These are phyloP conservation scores for Drosophila hydei DNA, from an alignment of 1,140 invertebrate species.

Conservation along the genomic window DNA sequence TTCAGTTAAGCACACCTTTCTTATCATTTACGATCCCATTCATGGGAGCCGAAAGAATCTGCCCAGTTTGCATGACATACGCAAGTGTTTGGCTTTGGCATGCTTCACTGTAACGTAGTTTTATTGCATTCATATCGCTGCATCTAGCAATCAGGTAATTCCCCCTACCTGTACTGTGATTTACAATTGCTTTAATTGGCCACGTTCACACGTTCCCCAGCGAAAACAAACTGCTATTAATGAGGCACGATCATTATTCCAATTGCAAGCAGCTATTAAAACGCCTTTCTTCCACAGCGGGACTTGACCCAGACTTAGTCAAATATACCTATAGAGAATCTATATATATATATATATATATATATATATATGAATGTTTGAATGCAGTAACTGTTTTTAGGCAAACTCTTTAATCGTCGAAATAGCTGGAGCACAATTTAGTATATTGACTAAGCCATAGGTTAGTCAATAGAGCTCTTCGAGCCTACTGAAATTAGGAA, in stretches of 20 bases:
- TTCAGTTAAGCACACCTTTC: neutral
- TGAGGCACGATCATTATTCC: neutral
- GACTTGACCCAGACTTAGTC: neutral
- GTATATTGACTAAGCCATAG: too few species aligned
- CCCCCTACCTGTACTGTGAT: neutral
- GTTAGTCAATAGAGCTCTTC: too few species aligned
- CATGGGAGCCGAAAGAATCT: neutral
- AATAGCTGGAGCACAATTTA: too few species aligned
- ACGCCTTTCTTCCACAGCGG: too few species aligned
- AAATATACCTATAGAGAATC: neutral
- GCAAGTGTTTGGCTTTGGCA: neutral
- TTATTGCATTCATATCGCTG: neutral
- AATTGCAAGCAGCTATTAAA: too few species aligned
- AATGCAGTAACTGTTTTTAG: too few species aligned
- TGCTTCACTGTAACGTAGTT: neutral
- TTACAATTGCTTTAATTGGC: neutral
- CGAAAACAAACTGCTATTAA: neutral
- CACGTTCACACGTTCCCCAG: neutral
- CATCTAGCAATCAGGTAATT: neutral
- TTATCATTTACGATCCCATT: slow-evolving; percentile 10
- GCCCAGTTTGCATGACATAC: neutral
- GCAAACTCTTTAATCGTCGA: too few species aligned
- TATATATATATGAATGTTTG: too few species aligned
- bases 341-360: too few species aligned
- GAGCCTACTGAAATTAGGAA: too few species aligned